A percentile compares a stretch with the other conserved stretches of the same genome.
phyloP scores from a whole-genome alignment of 2,888 invertebrate species.

The Ophioninae sp. region DNA sequence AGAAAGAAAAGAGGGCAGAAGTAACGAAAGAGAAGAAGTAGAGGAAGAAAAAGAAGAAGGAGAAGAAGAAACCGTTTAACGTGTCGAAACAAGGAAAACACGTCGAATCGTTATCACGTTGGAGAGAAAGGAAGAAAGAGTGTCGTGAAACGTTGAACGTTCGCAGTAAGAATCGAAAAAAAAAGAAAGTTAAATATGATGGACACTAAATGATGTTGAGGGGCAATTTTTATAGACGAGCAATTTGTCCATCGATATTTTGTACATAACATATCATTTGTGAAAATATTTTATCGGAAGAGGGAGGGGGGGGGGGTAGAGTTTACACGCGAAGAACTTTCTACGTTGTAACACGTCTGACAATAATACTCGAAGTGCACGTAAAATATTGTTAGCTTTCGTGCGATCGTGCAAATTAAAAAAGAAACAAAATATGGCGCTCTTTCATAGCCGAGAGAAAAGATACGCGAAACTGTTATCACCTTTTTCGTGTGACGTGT shows the following conservation, averaged over 20 bases:
- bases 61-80: conserved; percentile 14
- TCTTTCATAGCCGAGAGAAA: conserved; percentile 11
- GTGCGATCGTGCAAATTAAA: conserved; percentile 25
- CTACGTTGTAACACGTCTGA: conserved; percentile 38
- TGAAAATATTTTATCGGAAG: conserved; percentile 40
- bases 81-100: conserved; percentile 18
- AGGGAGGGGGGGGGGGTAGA: conserved; percentile 31
- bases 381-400: conserved; percentile 32
- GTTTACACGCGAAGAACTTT: neutral
- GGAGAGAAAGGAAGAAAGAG: neutral
- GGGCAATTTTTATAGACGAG: conserved; percentile 41
- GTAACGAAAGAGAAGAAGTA: neutral
- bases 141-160: conserved; percentile 7
- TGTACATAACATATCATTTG: conserved; percentile 50
- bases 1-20: conserved; percentile 6
- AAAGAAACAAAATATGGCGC: conserved; percentile 42
- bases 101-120: conserved; percentile 12
- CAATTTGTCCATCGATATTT: conserved; percentile 40
- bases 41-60: neutral
- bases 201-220: conserved; percentile 10
- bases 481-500: conserved; percentile 49
- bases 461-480: conserved; percentile 41
- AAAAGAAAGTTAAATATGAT: conserved; percentile 16
- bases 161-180: conserved; percentile 17
- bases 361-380: conserved; percentile 56